These are phyloP conservation scores for Pogoniulus pusillus DNA, from an alignment of 2,797 vertebrate genomes.

Conservation along the genomic window DNA sequence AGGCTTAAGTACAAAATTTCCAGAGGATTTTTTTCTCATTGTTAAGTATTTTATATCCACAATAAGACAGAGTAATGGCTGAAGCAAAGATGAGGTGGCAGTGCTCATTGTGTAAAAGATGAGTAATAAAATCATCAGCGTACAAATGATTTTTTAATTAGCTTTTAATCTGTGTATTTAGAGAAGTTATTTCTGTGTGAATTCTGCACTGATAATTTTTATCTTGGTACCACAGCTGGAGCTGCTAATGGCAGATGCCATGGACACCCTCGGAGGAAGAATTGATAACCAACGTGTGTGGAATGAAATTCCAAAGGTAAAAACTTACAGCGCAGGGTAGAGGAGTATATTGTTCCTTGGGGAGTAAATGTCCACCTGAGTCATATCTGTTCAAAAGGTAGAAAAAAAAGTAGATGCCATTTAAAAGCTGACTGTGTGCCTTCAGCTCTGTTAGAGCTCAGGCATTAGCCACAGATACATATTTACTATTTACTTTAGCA, in stretches of 20 bases:
- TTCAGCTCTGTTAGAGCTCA: background rate
- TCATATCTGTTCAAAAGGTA: conserved; percentile 20
- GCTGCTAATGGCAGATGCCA: conserved; percentile 84
- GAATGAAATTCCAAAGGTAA: conserved; percentile 83
- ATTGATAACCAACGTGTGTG: conserved; percentile 74
- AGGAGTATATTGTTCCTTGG: background rate
- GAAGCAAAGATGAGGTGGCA: conserved; percentile 69
- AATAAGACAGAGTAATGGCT: conserved; percentile 63
- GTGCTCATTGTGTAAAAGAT: conserved; percentile 76
- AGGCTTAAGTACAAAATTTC: conserved; percentile 63
- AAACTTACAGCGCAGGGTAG: conserved; percentile 54
- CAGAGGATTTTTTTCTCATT: conserved; percentile 50
- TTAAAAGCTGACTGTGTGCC: background rate
- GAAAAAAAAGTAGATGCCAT: background rate
- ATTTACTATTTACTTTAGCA: conserved; percentile 4
- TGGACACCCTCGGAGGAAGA: conserved; percentile 84
- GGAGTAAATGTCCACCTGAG: conserved; percentile 45
- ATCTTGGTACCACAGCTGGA: conserved; percentile 85
- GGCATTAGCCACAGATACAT: background rate
- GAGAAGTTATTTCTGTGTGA: conserved; percentile 81
- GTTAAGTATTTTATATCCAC: conserved; percentile 60
- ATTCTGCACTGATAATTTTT: conserved; percentile 85
- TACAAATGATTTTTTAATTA: conserved; percentile 93
- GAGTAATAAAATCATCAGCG: conserved; percentile 87
- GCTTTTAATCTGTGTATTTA: conserved; percentile 87